Evolutionary conservation across 2,113 vertebrate genomes (phyloP), one percentile per base, ranked within the genome.

Genomic region (Pandion haliaetus): DNA sequence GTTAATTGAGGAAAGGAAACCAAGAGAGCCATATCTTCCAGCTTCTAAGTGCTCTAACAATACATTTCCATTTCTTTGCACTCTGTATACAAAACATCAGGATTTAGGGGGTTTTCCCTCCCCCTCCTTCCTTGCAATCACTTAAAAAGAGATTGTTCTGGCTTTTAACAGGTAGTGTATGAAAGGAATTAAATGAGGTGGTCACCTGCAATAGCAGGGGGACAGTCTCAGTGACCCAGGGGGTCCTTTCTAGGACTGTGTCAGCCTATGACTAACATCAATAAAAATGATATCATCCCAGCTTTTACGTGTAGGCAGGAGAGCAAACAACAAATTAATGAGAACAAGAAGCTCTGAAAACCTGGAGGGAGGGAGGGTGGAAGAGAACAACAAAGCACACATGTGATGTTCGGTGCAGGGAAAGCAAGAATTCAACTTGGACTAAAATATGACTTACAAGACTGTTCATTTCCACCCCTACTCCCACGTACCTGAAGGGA

Each of bases 401-500:
- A 3, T 23, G 4, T 6, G 2, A 8, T 52, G 63, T 74, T 67
- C 2, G 0, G 32, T 29, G 32, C 3, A 0, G 26, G 54, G 71
- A 88, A 91, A 74, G 44, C 79, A 91, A 83, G 44, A 2, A 0
- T 79, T 93, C 58, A 16, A 21, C 50, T 70, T 88, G 47, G 69
- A 82, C 57, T 70, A 69, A 90, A 95, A 96, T 91, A 76, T 57
- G 85, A 94, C 92, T 93, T 95, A 80, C 8, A 8, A 87, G 42
- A 72, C 90, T 89, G 74, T 73, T 93, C 67, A 88, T 95, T 97
- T 97, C 83, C 83, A 82, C 80, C 55, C 45, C 26, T n/a, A 79
- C 71, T 90, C 70, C 86, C 82, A 86, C 25, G 2, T 82, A 96
- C 90, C 96, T 87, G 84, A 95, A 98, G 77, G 84, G 96, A 98